Base-by-base conservation (phyloP, 2,888 invertebrate genomes). In the Formica aserva region DNA sequence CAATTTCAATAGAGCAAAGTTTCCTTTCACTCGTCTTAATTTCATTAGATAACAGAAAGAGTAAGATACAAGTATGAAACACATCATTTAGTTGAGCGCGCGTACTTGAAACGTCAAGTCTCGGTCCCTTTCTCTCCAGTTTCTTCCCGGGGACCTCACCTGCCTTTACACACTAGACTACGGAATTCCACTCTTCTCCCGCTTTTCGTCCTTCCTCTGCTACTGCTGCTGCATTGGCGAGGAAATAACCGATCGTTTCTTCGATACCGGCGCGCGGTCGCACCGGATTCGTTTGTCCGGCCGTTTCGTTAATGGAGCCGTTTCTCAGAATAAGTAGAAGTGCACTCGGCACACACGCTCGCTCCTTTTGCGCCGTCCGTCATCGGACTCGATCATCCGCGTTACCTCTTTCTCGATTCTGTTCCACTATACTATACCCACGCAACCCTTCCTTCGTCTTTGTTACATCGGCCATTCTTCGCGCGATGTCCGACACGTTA, bases 231-330 rank as follows among this genome's bases (percentile, higher is more conserved):
- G 57, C 78, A 18, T 38, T 13, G 67, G 78, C 60, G 83, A 89
- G 78, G 84, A 85, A 88, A 89, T 86, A 90, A 84, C 84, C 87
- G 90, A 90, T 90, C 87, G 90, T 82, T 85, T 86, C 86, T 87
- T 86, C 89, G 89, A 90, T 90, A 90, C 71, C 86, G 65, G 81
- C 90, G 87, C 86, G 76, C 82, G 87, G 84, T 85, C 90, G 90
- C 86, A 76, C 86, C 57, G 90, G 91, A 92, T 92, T 92, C 89
- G 90, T 91, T 91, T 91, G 89, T 88, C 88, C 91, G 87, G 78
- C 87, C 89, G 89, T 91, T 91, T 92, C 92, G 87, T 91, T 91
- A 91, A 91, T 92, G 91, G 91, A 91, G 87, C 88, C 87, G 91
- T 92, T 92, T 92, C 92, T 90, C 84, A 88, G 91, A 92, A 92